Evolutionary conservation across 92 coral and sea anemone species (phyloP).

Genomic region (Palythoa grandiflora): DNA sequence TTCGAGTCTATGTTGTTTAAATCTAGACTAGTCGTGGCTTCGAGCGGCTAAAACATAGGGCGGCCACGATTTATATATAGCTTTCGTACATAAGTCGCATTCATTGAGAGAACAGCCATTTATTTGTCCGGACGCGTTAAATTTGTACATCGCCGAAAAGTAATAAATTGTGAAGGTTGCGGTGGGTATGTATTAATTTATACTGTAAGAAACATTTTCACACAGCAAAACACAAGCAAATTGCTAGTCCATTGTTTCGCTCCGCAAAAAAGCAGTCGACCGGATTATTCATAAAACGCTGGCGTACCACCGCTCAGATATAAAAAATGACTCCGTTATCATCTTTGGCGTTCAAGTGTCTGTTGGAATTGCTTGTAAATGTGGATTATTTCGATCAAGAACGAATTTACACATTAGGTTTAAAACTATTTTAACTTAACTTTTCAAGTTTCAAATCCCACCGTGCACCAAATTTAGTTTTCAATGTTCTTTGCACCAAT

Average conservation of each 20-base stretch:
- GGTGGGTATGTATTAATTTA: neutral
- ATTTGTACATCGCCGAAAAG: neutral
- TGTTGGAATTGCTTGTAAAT: neutral
- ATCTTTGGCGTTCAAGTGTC: neutral
- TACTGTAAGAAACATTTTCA: neutral
- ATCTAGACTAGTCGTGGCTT: constrained; percentile 1
- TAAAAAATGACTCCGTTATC: neutral
- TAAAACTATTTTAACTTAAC: too few relatives aligned
- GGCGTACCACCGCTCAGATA: neutral
- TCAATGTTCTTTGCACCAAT: too few relatives aligned
- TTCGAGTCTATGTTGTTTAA: neutral
- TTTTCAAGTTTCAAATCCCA: too few relatives aligned
- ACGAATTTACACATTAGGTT: neutral
- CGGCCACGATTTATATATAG: constrained; percentile 11
- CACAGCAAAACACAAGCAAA: neutral
- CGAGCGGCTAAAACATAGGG: constrained; percentile 24
- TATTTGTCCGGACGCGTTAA: neutral
- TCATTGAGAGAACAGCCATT: neutral
- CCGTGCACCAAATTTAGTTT: too few relatives aligned
- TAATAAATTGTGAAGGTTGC: neutral
- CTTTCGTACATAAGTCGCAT: neutral
- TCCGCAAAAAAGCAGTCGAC: constrained; percentile 2
- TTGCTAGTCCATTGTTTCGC: neutral
- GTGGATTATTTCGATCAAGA: neutral
- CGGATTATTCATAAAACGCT: neutral